phyloP scores from a whole-genome alignment of 2,113 vertebrate species.

The Eptesicus fuscus region DNA sequence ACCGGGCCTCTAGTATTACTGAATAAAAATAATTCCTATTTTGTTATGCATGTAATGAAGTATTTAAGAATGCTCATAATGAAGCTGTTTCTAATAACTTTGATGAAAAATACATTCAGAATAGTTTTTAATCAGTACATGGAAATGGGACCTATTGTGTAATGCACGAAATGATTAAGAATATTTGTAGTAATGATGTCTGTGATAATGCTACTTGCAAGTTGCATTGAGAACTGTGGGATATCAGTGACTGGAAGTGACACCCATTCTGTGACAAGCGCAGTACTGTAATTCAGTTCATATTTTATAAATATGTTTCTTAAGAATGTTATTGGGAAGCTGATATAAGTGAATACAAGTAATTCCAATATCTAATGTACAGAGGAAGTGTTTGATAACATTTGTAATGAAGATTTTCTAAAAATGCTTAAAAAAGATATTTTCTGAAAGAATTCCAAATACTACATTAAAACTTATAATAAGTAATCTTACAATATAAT shows the following conservation, averaged over 20 bases:
- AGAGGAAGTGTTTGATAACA: neutral
- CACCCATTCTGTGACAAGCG: neutral
- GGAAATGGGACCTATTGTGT: neutral
- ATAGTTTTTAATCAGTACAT: neutral
- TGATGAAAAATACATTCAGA: neutral
- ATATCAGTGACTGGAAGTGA: neutral
- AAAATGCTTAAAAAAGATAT: neutral
- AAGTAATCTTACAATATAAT: neutral
- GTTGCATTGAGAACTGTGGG: neutral
- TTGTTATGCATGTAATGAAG: neutral
- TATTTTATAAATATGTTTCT: neutral
- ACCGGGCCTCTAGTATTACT: neutral
- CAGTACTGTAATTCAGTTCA: neutral
- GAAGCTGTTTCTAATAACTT: neutral
- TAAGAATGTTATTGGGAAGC: neutral
- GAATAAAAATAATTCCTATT: neutral
- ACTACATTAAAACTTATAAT: neutral
- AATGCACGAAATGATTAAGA: neutral
- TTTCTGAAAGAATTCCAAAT: conserved; percentile 37
- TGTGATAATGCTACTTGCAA: neutral
- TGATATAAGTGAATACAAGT: neutral
- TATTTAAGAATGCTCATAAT: neutral
- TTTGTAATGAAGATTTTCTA: neutral
- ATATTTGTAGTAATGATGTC: neutral
- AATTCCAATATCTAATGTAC: neutral